phyloP scores from a whole-genome alignment of 2,797 vertebrate species.

The Dendrocincla tyrannina region DNA sequence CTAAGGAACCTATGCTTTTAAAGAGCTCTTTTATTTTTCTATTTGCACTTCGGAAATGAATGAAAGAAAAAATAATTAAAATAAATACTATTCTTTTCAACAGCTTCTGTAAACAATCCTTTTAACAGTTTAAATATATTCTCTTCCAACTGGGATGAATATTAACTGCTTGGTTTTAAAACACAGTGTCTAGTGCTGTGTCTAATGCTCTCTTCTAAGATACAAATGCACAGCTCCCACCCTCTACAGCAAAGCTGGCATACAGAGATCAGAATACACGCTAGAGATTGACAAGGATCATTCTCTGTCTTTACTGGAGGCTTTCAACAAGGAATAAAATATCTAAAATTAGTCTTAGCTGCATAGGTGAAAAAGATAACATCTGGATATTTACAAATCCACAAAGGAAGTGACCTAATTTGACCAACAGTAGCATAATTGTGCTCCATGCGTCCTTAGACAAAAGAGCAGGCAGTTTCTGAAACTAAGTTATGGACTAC shows the following conservation, averaged over 20 bases:
- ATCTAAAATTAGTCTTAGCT: conserved; percentile 42
- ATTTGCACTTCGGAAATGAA: background rate
- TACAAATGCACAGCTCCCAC: background rate
- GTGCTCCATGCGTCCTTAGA: conserved; percentile 8
- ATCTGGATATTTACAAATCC: conserved; percentile 78
- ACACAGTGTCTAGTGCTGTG: background rate
- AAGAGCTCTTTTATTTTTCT: background rate
- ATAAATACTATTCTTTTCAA: background rate
- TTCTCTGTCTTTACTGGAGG: conserved; percentile 56
- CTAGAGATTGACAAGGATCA: background rate
- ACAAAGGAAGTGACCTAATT: conserved; percentile 82
- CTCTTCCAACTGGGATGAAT: conserved; percentile 6
- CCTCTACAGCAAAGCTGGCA: background rate
- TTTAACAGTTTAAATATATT: conserved; percentile 17
- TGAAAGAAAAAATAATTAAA: conserved; percentile 5
- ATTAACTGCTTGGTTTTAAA: conserved; percentile 42
- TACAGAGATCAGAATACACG: background rate
- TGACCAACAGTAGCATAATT: conserved; percentile 67
- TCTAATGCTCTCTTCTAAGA: background rate
- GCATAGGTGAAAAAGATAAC: conserved; percentile 73
- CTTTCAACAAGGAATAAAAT: conserved; percentile 52
- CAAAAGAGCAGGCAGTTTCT: conserved; percentile 20
- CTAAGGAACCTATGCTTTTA: background rate
- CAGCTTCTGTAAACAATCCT: conserved; percentile 10
- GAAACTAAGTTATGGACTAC: conserved; percentile 57